Evolutionary conservation across 92 coral and sea anemone genomes (phyloP), one percentile per base, ranked within the genome.

Genomic region (Scolanthus callimorphus): DNA sequence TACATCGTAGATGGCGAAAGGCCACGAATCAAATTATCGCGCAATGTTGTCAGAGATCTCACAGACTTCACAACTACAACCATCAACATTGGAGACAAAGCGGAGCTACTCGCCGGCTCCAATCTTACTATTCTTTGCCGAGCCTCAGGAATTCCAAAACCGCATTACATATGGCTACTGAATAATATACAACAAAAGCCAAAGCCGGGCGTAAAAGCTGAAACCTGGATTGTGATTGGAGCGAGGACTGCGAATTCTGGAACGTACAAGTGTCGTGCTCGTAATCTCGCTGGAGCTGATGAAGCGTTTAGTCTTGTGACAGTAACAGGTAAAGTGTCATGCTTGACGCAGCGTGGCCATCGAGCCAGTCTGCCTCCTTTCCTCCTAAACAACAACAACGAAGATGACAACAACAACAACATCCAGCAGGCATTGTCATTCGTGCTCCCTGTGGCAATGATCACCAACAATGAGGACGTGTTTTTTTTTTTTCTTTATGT

Each of bases 81-180:
- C 8, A n/a, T 55, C 22, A 11, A 3, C 10, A 49, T 68, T 15
- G 65, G 65, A 19, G 27, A 61, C 17, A 17, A 49, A 0, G 27
- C 57, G 22, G 31, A 46, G 49, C 45, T 68, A 22, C 56, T 68
- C 6, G 75, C 62, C 26, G 43, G 65, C 13, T 70, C 95, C 3
- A 67, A 26, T 45, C 39, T 76, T 21, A 49, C 30, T 24, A 28
- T 85, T 41, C 27, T 28, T 23, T 91, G 97, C 67, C 57, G 68
- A 13, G 91, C 82, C 26, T 70, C 71, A 41, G 97, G 91, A 3
- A 59, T 70, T 31, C 96, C 91, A 10, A 31, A 45, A 22, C 91
- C 96, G 17, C 27, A 43, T 8, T 75, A 83, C 27, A 60, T 81
- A 6, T 91, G 97, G 97, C 61, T 57, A 20, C 39, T 24, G 15